Conservation (phyloP, 1,140 invertebrate genomes). For the Littorina saxatilis region DNA sequence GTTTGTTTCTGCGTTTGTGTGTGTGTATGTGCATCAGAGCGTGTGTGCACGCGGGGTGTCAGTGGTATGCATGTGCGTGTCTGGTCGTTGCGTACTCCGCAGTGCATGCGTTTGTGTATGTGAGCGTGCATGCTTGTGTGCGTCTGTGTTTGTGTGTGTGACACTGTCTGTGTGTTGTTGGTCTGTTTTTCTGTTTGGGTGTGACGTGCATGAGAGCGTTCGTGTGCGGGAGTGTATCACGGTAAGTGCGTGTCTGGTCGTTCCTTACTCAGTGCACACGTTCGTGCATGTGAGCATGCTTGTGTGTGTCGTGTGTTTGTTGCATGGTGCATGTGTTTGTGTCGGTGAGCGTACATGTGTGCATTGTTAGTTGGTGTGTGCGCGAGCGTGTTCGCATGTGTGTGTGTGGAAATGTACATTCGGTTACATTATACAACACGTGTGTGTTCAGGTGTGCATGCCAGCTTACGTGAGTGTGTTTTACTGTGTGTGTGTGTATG, state of each 20-base stretch:
- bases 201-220: too few relatives aligned
- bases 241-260: not conserved
- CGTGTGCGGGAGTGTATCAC: not conserved
- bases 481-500: not conserved
- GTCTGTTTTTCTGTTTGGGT: constrained; percentile 21
- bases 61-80: constrained; percentile 33
- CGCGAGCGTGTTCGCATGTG: too few relatives aligned
- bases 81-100: constrained; percentile 14
- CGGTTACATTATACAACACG: too few relatives aligned
- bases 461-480: too few relatives aligned
- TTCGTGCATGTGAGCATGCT: not conserved
- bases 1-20: constrained; percentile 28
- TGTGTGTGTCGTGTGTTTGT: not conserved
- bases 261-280: too few relatives aligned
- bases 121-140: constrained; percentile 28
- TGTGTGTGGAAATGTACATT: too few relatives aligned
- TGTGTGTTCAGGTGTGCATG: too few relatives aligned
- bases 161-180: constrained; percentile 31
- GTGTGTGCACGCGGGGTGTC: not conserved
- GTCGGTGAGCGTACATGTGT: not conserved
- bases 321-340: not conserved
- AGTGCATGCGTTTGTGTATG: not conserved
- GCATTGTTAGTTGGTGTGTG: not conserved
- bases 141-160: constrained; percentile 22
- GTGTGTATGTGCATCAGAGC: constrained; percentile 22